Conservation (phyloP, 2,797 vertebrate genomes). For the Lepilemur ruficaudatus region DNA sequence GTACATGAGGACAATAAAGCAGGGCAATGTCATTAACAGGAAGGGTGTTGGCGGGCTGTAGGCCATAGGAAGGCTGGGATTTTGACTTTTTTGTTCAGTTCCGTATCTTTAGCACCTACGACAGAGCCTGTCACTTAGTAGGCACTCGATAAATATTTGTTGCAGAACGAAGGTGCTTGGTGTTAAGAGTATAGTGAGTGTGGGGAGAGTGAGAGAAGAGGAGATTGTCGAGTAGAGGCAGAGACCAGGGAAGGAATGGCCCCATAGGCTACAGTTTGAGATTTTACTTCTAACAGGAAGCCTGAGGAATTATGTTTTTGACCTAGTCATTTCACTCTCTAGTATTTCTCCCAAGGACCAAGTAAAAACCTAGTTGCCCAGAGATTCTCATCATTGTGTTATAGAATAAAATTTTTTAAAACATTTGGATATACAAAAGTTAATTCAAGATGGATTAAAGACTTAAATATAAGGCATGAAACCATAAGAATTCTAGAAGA, state of each 20-base stretch:
- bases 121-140: background rate
- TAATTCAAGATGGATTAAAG: background rate
- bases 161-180: background rate
- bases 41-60: rapidly evolving
- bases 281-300: background rate
- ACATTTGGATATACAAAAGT: background rate
- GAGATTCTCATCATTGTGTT: background rate
- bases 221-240: background rate
- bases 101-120: background rate
- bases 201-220: too few species aligned
- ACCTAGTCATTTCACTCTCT: background rate
- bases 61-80: background rate
- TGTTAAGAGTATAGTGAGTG: background rate
- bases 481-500: background rate
- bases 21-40: background rate
- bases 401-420: background rate
- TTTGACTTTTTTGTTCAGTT: background rate
- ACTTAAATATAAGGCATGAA: background rate
- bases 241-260: background rate
- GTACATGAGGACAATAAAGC: background rate
- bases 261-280: background rate
- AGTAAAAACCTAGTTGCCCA: background rate
- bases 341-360: background rate
- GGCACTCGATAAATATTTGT: background rate
- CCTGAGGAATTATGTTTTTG: background rate